A percentile compares a stretch with the other conserved stretches of the same genome.
Conservation (phyloP, 2,888 invertebrate species). For the Apodemia mormo region DNA sequence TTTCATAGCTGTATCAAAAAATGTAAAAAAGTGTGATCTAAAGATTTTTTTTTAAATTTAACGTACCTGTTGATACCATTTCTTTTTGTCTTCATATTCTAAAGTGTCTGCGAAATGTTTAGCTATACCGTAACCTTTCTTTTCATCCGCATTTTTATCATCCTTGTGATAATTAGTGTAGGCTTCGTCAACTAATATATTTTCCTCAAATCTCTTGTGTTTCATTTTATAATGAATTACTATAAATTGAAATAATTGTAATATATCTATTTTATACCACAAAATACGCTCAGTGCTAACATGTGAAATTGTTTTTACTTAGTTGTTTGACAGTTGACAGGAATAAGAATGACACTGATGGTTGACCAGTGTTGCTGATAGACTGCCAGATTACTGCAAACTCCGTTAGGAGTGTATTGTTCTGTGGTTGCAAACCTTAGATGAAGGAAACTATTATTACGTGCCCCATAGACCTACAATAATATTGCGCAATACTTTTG, state of each 20-base stretch:
- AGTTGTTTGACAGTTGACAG: conserved; percentile 23
- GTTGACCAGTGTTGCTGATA: no score
- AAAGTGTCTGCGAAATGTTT: conserved; percentile 74
- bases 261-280: conserved; percentile 24
- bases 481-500: no score
- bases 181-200: conserved; percentile 73
- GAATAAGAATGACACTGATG: no score
- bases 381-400: no score
- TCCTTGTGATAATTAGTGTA: conserved; percentile 68
- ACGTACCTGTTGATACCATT: conserved; percentile 85
- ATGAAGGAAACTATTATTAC: no score
- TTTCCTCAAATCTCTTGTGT: conserved; percentile 77
- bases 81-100: conserved; percentile 78
- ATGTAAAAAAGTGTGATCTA: no score
- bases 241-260: conserved; percentile 17
- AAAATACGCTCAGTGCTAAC: conserved; percentile 3
- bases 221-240: conserved; percentile 53
- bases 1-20: no score
- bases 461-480: no score
- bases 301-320: conserved; percentile 21
- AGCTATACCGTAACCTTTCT: conserved; percentile 70
- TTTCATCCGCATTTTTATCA: conserved; percentile 71
- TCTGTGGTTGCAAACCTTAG: no score
- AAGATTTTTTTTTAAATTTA: no score
- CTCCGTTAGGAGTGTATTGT: no score